Evolutionary conservation across 2,113 vertebrate species (phyloP).

Genomic region (Lamprotornis superbus): DNA sequence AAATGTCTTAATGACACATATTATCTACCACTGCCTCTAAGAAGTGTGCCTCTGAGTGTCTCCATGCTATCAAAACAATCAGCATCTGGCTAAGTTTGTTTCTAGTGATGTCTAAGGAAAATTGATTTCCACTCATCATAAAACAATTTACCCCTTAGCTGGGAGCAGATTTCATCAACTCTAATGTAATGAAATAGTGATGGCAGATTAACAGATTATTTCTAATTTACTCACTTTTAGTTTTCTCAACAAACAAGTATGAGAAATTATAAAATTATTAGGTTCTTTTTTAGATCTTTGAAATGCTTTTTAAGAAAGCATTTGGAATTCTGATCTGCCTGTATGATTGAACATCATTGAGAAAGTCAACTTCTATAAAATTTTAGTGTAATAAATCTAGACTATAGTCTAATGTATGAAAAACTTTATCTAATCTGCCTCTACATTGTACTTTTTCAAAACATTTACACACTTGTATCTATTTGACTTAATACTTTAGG

Average conservation of each 20-base stretch:
- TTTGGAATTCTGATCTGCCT: background rate
- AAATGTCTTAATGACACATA: background rate
- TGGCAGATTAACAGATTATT: background rate
- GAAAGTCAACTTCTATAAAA: background rate
- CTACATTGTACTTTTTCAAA: background rate
- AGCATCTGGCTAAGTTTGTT: background rate
- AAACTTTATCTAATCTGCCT: background rate
- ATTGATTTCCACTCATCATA: conserved; percentile 36
- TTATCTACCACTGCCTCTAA: background rate
- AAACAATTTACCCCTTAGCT: conserved; percentile 12
- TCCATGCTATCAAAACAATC: conserved; percentile 1
- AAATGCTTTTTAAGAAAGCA: background rate
- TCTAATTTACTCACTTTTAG: background rate
- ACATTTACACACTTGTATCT: background rate
- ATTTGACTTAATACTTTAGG: background rate
- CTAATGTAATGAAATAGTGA: background rate
- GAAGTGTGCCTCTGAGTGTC: background rate
- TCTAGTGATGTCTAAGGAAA: background rate
- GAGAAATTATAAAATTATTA: background rate
- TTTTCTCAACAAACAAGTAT: background rate
- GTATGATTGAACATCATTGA: background rate
- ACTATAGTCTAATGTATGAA: background rate
- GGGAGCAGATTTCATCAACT: conserved; percentile 1
- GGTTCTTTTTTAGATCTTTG: background rate
- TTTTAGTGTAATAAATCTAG: background rate